These are phyloP conservation scores for Yponomeuta evonymella DNA, from an alignment of 2,888 invertebrate species.

Conservation along the genomic window DNA sequence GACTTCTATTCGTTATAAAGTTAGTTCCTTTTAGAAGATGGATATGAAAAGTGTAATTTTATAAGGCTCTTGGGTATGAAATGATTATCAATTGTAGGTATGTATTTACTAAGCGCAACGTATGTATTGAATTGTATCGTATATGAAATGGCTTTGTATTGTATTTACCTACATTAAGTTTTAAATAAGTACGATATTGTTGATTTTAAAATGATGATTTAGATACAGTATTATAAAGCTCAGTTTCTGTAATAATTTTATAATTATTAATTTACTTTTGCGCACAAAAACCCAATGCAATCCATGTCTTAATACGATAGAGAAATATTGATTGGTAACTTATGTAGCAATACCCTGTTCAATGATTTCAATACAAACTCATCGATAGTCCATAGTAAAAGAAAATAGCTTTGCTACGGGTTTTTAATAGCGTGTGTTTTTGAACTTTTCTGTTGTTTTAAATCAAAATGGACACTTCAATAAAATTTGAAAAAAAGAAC, in stretches of 20 bases:
- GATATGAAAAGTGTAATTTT: slow-evolving; percentile 9
- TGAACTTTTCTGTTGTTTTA: slow-evolving; percentile 55
- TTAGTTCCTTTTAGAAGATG: slow-evolving; percentile 8
- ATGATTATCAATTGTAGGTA: neutral
- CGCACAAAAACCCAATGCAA: slow-evolving; percentile 26
- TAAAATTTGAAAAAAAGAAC: slow-evolving; percentile 52
- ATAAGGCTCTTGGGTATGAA: slow-evolving; percentile 8
- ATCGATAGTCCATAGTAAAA: slow-evolving; percentile 37
- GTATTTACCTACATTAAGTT: neutral
- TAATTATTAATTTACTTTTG: slow-evolving; percentile 21
- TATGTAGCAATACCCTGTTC: slow-evolving; percentile 6
- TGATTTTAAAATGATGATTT: slow-evolving; percentile 1
- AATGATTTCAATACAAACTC: slow-evolving; percentile 25
- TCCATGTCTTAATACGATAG: slow-evolving; percentile 6
- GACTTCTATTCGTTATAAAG: neutral
- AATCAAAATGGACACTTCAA: slow-evolving; percentile 66
- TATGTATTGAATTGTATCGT: slow-evolving; percentile 13
- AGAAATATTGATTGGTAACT: neutral
- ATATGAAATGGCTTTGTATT: neutral
- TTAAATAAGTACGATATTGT: neutral
- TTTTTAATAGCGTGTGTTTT: slow-evolving; percentile 60
- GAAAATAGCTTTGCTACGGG: slow-evolving; percentile 71
- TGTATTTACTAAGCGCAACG: slow-evolving; percentile 9
- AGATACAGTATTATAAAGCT: neutral
- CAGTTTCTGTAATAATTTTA: neutral